These are phyloP conservation scores for Brachyptera risi DNA, from an alignment of 2,888 invertebrate species.

Conservation along the genomic window DNA sequence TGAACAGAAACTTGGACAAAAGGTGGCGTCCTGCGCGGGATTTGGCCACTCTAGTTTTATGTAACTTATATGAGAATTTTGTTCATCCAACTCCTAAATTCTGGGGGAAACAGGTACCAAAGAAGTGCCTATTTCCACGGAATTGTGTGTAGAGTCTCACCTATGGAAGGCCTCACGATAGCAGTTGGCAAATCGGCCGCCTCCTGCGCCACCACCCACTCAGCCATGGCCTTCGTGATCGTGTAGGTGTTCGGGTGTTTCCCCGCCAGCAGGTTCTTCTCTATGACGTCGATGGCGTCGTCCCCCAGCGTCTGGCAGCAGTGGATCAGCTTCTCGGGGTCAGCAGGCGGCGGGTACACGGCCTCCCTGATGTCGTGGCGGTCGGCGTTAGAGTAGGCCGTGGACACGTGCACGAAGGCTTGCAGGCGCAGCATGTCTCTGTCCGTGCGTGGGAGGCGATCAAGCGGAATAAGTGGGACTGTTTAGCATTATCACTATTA, in stretches of 20 bases:
- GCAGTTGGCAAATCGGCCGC: slow-evolving; percentile 57
- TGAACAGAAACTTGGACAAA: no score
- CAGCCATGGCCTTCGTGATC: slow-evolving; percentile 68
- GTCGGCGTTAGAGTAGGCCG: slow-evolving; percentile 70
- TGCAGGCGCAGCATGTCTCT: slow-evolving; percentile 42
- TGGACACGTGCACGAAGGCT: slow-evolving; percentile 78
- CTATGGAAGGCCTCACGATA: slow-evolving; percentile 66
- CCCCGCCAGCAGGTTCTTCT: slow-evolving; percentile 40
- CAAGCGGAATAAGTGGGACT: no score
- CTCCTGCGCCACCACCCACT: slow-evolving; percentile 57
- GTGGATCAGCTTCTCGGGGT: slow-evolving; percentile 45
- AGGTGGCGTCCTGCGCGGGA: no score
- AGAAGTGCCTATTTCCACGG: no score
- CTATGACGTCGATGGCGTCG: slow-evolving; percentile 46
- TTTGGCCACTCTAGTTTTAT: not conserved
- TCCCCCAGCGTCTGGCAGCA: slow-evolving; percentile 47
- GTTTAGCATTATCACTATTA: no score
- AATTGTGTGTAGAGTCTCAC: no score
- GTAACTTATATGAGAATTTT: no score
- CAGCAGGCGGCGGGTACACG: slow-evolving; percentile 46
- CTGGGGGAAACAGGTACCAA: no score
- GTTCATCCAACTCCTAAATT: no score
- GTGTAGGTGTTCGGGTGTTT: slow-evolving; percentile 68
- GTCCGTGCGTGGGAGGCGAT: no score
- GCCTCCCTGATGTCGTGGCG: slow-evolving; percentile 50